Evolutionary conservation across 2,888 invertebrate species (phyloP).

Genomic region (Anarsia innoxiella): DNA sequence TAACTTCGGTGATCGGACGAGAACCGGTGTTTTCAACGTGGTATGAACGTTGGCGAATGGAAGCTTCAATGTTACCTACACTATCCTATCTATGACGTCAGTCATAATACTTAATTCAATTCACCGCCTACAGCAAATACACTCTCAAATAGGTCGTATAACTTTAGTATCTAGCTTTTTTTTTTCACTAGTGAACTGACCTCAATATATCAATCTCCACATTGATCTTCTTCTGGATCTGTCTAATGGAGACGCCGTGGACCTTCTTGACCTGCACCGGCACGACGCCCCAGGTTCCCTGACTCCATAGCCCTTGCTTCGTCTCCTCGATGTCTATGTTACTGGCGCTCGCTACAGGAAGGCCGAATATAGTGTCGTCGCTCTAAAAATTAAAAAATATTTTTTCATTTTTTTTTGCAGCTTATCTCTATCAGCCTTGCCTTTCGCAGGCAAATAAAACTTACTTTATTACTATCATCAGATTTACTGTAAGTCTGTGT

Average conservation of each 20-base stretch:
- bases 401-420: too few species aligned
- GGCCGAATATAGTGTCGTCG: constrained; percentile 54
- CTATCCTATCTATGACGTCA: too few species aligned
- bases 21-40: constrained; percentile 42
- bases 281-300: constrained; percentile 58
- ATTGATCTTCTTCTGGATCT: constrained; percentile 49
- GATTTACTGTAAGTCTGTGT: constrained; percentile 41
- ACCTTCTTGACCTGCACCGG: constrained; percentile 58
- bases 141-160: too few species aligned
- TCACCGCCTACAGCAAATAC: too few species aligned
- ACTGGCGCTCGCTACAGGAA: constrained; percentile 56
- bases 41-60: neutral
- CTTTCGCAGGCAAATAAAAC: too few species aligned
- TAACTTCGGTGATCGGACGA: constrained; percentile 52
- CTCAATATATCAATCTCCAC: constrained; percentile 62
- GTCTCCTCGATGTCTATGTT: constrained; percentile 48
- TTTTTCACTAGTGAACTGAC: constrained; percentile 32
- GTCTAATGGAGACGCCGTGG: constrained; percentile 43
- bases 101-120: too few species aligned
- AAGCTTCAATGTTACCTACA: too few species aligned
- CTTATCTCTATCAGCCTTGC: too few species aligned
- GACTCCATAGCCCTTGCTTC: constrained; percentile 40
- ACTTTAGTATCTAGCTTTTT: too few species aligned
- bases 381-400: too few species aligned
- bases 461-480: constrained; percentile 60